Base-by-base conservation (phyloP, 2,113 vertebrate genomes). In the Ranitomeya variabilis region DNA sequence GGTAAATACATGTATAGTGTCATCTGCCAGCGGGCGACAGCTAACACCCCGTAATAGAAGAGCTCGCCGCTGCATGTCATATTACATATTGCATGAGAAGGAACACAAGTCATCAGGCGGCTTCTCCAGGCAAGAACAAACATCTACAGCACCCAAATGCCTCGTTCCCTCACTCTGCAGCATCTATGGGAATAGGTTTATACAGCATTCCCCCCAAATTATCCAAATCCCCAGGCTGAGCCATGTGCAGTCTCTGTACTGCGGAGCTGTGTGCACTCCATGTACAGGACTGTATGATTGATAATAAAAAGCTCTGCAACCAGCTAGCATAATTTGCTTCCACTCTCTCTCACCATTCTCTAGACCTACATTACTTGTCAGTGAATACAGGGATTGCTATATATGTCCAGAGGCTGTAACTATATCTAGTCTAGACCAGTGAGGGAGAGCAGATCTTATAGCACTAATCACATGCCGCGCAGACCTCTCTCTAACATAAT, bases 1-100 rank as follows among this genome's bases (percentile, higher is more conserved):
- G 73, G 73, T 76, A 76, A 76, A 76, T 51, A 7, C 73, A 76
- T 76, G 73, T 52, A 76, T 21, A 76, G 73, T 76, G 73, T 76
- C 37, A 21, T 76, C 18, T 76, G 73, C 73, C 73, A 76, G 73
- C 16, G 45, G 73, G 73, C 37, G 18, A 76, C 73, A 76, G 73
- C 45, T 21, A 76, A 45, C 73, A 37, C 73, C 37, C 5, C 73
- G 51, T 76, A 51, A 52, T 5, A 21, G 26, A 76, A 21, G 16
- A 76, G 51, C 73, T 76, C 45, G 37, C 73, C 14, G 73, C 31
- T 45, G 71, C 71, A 31, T 74, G 71, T 52, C 45, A 2, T 51
- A 76, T 76, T 51, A 19, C 73, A 76, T 76, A 76, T 52, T 76
- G 45, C 18, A 76, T 76, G 45, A 37, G 73, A 76, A 76, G 73